Evolutionary conservation across 2,888 invertebrate species (phyloP).

Genomic region (Campopleginae sp.): DNA sequence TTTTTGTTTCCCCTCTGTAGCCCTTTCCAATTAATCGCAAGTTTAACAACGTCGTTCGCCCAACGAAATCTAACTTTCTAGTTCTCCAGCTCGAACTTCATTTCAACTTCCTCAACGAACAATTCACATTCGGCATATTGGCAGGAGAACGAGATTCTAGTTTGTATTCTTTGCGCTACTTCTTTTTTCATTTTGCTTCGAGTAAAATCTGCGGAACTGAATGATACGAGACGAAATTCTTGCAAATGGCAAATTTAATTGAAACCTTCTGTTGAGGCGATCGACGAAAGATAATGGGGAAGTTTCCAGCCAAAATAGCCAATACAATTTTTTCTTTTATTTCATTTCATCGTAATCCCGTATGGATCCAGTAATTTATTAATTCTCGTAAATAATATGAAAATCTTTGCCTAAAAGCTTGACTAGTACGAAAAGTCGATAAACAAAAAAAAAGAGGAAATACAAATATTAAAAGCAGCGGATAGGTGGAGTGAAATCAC

Average conservation of each 20-base stretch:
- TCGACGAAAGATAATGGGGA: background rate
- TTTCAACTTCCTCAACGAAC: background rate
- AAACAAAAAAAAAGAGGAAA: background rate
- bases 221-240: background rate
- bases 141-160: background rate
- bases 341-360: background rate
- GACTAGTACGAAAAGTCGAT: slow-evolving; percentile 36
- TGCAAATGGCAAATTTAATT: background rate
- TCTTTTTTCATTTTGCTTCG: background rate
- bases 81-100: background rate
- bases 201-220: background rate
- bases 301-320: background rate
- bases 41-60: background rate
- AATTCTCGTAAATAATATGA: slow-evolving; percentile 23
- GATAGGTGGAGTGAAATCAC: slow-evolving; percentile 3
- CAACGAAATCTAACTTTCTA: slow-evolving; percentile 4
- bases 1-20: no score
- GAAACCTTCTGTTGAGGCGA: background rate
- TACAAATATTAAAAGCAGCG: background rate
- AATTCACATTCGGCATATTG: background rate
- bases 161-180: background rate
- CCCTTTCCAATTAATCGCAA: background rate
- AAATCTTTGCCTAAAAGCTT: slow-evolving; percentile 53
- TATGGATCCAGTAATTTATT: slow-evolving; percentile 49
- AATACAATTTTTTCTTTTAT: background rate